Evolutionary conservation across 2,797 vertebrate genomes (phyloP), one percentile per base, ranked within the genome.

Genomic region (Sebastes dallii): DNA sequence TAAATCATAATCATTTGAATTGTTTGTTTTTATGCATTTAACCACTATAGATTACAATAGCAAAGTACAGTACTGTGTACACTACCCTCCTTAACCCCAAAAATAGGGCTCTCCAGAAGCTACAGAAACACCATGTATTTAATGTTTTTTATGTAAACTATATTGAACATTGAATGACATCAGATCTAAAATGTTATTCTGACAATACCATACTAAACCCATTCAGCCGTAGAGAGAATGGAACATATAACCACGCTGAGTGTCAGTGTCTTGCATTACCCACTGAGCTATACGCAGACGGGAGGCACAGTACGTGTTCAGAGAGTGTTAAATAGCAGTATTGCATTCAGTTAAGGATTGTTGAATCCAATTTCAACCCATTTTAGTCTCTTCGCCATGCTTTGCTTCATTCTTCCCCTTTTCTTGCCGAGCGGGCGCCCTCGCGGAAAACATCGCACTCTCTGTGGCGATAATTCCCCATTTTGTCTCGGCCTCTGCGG

Each of bases 391-490:
- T 58, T 58, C 3, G 39, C 67, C 5, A 54, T 59, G 61, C 75
- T 82, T 78, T 59, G 24, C 70, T 74, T 69, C 34, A 18, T 79
- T 68, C 55, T 54, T 24, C 50, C 20, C 27, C 27, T 14, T 80
- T 79, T 80, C 52, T 74, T 70, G 75, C 80, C n/a, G 81, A 90
- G 78, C 70, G 68, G 61, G 29, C 64, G 67, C 66, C 20, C 66
- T 58, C 3, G 39, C 2, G 22, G 73, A 80, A 50, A 85, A 87
- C 77, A 72, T 39, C 13, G 46, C 42, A 20, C 60, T 71, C 75
- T 62, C 59, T 36, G 60, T 52, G 39, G 79, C 86, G 81, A 87
- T 88, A 82, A 91, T 89, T 91, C 85, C 61, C 78, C 66, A 66
- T 82, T 75, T 83, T 84, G 77, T 86, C 85, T 79, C 39, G 1